Evolutionary conservation across 2,888 invertebrate genomes (phyloP).

Genomic region (Arrhopalites spinosus): DNA sequence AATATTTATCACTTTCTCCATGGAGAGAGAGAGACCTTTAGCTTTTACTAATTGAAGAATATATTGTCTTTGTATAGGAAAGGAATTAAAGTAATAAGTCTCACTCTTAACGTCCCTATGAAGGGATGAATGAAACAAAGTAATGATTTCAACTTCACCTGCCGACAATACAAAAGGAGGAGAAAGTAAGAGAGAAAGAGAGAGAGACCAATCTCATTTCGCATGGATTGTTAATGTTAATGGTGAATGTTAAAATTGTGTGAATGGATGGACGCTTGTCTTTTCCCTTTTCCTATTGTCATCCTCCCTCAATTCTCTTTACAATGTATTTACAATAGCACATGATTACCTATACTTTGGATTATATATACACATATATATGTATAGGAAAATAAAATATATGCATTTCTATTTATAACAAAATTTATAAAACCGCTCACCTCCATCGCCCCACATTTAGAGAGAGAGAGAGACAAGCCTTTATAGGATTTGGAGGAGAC

Average conservation of each 20-base stretch:
- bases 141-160: slow-evolving; percentile 21
- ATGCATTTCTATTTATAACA: background rate
- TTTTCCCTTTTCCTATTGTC: slow-evolving; percentile 10
- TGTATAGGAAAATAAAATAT: no score
- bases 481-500: background rate
- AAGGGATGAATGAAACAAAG: background rate
- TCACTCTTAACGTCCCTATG: slow-evolving; percentile 13
- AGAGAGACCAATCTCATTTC: slow-evolving; percentile 3
- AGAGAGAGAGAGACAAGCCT: background rate
- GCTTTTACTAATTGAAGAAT: background rate
- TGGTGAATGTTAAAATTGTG: slow-evolving; percentile 6
- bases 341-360: no score
- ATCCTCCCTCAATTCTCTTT: background rate
- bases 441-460: no score
- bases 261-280: slow-evolving; percentile 6
- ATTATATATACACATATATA: no score
- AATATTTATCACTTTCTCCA: no score
- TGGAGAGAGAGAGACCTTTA: no score
- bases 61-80: background rate
- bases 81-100: slow-evolving; percentile 19
- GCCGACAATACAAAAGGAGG: slow-evolving; percentile 1
- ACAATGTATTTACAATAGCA: no score
- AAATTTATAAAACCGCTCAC: no score
- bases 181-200: background rate
- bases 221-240: slow-evolving; percentile 12